These are phyloP conservation scores for Scleropages formosus DNA, from an alignment of 2,797 vertebrate genomes.

Conservation along the genomic window DNA sequence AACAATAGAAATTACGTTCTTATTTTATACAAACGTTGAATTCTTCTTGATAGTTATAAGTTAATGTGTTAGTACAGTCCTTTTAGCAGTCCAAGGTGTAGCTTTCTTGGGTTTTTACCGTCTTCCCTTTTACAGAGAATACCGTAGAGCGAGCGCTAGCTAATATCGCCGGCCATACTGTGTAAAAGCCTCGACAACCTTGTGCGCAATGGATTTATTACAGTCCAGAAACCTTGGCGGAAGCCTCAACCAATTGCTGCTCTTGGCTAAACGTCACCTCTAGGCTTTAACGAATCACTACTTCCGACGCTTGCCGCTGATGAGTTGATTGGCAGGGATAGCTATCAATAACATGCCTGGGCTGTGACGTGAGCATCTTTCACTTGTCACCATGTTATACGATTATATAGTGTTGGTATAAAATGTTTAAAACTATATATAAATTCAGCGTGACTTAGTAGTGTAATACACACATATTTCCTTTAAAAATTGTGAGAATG, in stretches of 20 bases:
- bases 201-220: conserved; percentile 50
- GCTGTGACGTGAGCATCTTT: background rate
- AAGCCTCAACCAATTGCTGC: conserved; percentile 59
- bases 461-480: background rate
- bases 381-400: background rate
- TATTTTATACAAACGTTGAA: conserved; percentile 59
- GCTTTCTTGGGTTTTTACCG: conserved; percentile 81
- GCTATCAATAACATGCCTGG: conserved; percentile 40
- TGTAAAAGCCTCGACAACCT: conserved; percentile 73
- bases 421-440: too few relatives aligned
- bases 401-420: background rate
- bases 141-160: conserved; percentile 95
- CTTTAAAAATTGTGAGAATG: background rate
- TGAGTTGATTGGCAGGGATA: conserved; percentile 44
- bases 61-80: conserved; percentile 70
- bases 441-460: background rate
- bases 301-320: rapidly evolving
- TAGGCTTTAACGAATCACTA: conserved; percentile 39
- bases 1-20: conserved; percentile 81
- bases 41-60: conserved; percentile 63
- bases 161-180: conserved; percentile 99
- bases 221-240: too few relatives aligned
- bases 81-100: conserved; percentile 80
- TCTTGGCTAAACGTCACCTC: conserved; percentile 32
- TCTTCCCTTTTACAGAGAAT: conserved; percentile 97